Percentiles rank a stretch among this genome's conserved stretches.
Evolutionary conservation across 2,113 vertebrate genomes (phyloP).

Genomic region (Diglossa brunneiventris): DNA sequence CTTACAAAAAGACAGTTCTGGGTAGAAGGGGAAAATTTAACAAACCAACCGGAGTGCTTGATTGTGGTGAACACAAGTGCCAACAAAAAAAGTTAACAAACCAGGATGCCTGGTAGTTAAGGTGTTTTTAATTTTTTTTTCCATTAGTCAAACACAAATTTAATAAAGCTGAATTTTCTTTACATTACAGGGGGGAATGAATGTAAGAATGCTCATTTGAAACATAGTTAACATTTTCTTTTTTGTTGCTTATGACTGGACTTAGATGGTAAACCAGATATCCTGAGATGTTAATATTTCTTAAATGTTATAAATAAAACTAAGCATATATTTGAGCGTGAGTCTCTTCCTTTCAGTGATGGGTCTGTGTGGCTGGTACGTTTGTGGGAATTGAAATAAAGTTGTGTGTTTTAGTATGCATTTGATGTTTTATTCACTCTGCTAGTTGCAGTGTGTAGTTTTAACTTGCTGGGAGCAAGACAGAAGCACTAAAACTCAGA

Average conservation of each 20-base stretch:
- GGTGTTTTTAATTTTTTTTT: conserved; percentile 57
- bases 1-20: conserved; percentile 6
- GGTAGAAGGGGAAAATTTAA: conserved; percentile 36
- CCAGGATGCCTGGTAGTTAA: conserved; percentile 70
- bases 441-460: accelerated
- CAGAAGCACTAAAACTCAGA: not conserved
- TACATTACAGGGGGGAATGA: conserved; percentile 56
- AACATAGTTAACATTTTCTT: conserved; percentile 74
- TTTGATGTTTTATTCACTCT: not conserved
- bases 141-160: conserved; percentile 49
- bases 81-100: conserved; percentile 63
- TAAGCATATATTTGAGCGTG: conserved; percentile 62
- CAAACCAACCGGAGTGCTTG: conserved; percentile 54
- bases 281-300: conserved; percentile 81
- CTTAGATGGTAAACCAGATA: conserved; percentile 74
- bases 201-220: conserved; percentile 77
- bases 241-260: conserved; percentile 79
- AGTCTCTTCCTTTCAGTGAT: conserved; percentile 64
- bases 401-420: not conserved
- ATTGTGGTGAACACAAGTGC: conserved; percentile 65
- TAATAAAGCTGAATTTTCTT: conserved; percentile 69
- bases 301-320: conserved; percentile 81
- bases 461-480: not conserved
- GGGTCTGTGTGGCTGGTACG: not conserved
- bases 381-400: not conserved